Percentiles rank a stretch among this genome's conserved stretches.
Conservation (phyloP, 2,888 invertebrate species). For the Zaprionus lineosus region DNA sequence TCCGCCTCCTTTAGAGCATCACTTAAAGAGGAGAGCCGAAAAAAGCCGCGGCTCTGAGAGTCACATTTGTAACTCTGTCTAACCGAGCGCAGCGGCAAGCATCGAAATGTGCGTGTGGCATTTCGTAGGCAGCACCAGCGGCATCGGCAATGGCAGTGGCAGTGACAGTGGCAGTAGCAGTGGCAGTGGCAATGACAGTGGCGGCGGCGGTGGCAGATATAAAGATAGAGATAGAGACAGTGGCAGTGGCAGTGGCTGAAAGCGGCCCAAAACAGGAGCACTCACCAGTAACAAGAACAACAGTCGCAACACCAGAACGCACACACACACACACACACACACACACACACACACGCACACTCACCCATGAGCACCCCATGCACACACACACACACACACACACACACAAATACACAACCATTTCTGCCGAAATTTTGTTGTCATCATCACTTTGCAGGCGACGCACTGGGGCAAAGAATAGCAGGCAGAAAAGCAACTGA, state of each 20-base stretch:
- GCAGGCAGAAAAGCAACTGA: slow-evolving; percentile 30
- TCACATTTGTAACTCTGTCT: slow-evolving; percentile 76
- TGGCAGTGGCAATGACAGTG: no score
- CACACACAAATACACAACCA: slow-evolving; percentile 25
- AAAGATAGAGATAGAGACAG: slow-evolving; percentile 29
- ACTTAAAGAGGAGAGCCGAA: slow-evolving; percentile 12
- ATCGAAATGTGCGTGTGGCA: slow-evolving; percentile 74
- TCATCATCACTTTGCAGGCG: slow-evolving; percentile 70
- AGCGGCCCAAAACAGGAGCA: slow-evolving; percentile 13
- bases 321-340: slow-evolving; percentile 21
- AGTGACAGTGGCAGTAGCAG: slow-evolving; percentile 36
- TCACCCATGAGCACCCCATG: no score
- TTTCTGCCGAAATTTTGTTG: slow-evolving; percentile 69
- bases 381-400: slow-evolving; percentile 7
- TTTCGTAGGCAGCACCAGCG: slow-evolving; percentile 48
- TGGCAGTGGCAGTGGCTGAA: slow-evolving; percentile 11
- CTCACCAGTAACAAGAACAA: no score
- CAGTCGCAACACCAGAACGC: no score
- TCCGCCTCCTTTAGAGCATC: slow-evolving; percentile 28
- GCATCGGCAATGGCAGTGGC: slow-evolving; percentile 32
- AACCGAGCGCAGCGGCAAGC: slow-evolving; percentile 62
- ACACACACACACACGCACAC: slow-evolving; percentile 9
- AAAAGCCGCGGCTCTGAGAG: slow-evolving; percentile 30
- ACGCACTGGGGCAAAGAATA: slow-evolving; percentile 14
- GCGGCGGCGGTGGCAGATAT: slow-evolving; percentile 17